Evolutionary conservation across 2,797 vertebrate species (phyloP), one percentile per base, ranked within the genome.

Genomic region (Macropus fuliginosus): DNA sequence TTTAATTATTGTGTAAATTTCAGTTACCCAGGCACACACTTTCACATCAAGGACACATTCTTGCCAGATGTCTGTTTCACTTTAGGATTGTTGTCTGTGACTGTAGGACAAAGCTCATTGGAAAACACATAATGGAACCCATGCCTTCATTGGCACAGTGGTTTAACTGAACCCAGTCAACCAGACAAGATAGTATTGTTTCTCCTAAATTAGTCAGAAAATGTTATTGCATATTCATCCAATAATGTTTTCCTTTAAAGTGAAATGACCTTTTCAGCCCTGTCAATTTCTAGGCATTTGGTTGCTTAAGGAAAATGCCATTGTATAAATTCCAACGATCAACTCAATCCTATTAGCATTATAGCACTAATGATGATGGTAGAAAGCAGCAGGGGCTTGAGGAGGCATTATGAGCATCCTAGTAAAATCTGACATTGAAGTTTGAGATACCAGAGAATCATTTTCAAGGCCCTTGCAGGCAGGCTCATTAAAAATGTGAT

Each of bases 341-440:
- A 96, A 54, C 50, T 93, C 54, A 9, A 21, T n/a, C 92, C 89
- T n/a, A 54, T 57, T 96, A 62, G 50, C 93, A 50, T 50, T 28
- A 66, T 11, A 56, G 90, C 40, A 6, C 13, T 40, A 54, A 66
- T 50, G 94, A 91, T 46, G 56, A 92, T 59, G 40, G 91, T 59
- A 62, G 74, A 66, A 92, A 89, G 52, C 40, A 96, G 57, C 46
- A 92, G 89, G 95, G 91, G 90, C 54, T 54, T 29, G 74, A 95
- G 52, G 29, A 28, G 27, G 24, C 93, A 93, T 52, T 92, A 95
- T 81, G 91, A 34, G 95, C 96, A n/a, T 56, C 81, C 27, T 96
- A 95, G 91, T 92, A 29, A 3, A 93, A 50, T 46, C 97, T 96
- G 24, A 50, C 10, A 92, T 3, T 27, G 40, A 81, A 3, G 21